Conservation (phyloP, 2,888 invertebrate genomes). For the Amiota communis region DNA sequence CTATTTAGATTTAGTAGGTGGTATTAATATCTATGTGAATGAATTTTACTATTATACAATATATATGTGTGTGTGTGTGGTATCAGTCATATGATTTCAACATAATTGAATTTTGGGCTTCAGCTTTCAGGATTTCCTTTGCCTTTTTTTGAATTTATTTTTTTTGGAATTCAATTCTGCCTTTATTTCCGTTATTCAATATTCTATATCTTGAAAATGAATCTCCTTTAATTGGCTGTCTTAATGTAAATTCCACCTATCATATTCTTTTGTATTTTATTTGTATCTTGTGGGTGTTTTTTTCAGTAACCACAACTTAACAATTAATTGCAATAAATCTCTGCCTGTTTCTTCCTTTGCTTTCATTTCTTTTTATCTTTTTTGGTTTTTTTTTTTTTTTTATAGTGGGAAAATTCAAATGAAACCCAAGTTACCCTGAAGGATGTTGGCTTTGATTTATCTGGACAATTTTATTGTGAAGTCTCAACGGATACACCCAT, state of each 20-base stretch:
- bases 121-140: not conserved
- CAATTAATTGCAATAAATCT: too few species aligned
- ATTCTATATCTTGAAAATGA: not conserved
- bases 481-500: conserved; percentile 88
- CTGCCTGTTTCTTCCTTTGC: conserved; percentile 17
- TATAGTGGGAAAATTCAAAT: conserved; percentile 70
- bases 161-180: not conserved
- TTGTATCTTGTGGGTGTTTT: not conserved
- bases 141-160: not conserved
- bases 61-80: not conserved
- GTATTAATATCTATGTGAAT: not conserved
- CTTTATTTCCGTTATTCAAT: not conserved
- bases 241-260: not conserved
- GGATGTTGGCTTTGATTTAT: conserved; percentile 83
- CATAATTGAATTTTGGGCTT: conserved; percentile 28
- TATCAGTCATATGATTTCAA: conserved; percentile 9
- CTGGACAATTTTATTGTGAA: conserved; percentile 86
- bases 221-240: conserved; percentile 17
- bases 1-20: not conserved
- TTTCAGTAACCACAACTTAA: not conserved
- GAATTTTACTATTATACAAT: not conserved
- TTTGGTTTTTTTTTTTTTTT: conserved; percentile 18
- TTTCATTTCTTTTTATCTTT: conserved; percentile 24
- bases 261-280: not conserved
- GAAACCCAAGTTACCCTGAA: conserved; percentile 76